Percentiles rank a stretch among this genome's conserved stretches.
phyloP scores from a whole-genome alignment of 2,113 vertebrate genomes.

The Prochilodus magdalenae region DNA sequence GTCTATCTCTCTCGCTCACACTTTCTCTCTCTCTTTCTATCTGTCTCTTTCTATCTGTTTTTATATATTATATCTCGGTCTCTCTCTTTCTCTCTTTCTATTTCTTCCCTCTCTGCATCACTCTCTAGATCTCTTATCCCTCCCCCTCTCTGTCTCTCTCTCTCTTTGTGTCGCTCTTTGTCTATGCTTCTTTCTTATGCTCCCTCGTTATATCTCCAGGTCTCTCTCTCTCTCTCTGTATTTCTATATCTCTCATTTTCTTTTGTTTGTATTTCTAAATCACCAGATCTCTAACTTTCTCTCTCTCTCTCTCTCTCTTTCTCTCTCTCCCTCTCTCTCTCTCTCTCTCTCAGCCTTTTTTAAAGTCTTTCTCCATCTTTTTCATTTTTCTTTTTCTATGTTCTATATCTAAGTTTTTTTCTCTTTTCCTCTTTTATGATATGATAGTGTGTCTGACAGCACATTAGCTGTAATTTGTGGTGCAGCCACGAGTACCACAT shows the following conservation, averaged over 20 bases:
- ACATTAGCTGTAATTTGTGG: background rate
- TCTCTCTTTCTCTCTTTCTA: background rate
- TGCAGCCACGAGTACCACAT: background rate
- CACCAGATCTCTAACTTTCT: too few species aligned
- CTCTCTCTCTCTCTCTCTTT: background rate
- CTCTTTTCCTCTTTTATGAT: slow-evolving; percentile 27
- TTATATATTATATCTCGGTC: too few species aligned
- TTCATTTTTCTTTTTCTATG: background rate
- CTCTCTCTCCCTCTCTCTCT: too few species aligned
- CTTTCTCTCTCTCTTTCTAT: background rate
- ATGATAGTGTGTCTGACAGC: slow-evolving; percentile 2
- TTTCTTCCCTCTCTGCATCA: too few species aligned
- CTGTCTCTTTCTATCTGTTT: background rate
- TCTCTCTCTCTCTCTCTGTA: too few species aligned
- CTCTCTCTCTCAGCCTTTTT: too few species aligned
- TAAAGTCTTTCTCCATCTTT: too few species aligned
- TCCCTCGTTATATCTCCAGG: too few species aligned
- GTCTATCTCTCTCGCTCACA: background rate
- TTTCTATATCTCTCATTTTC: too few species aligned
- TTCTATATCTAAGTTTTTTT: background rate
- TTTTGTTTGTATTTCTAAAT: background rate
- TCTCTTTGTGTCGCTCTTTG: background rate
- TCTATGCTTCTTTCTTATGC: too few species aligned
- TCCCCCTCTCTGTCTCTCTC: background rate
- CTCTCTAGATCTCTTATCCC: too few species aligned